Conservation (phyloP, 2,797 vertebrate genomes). For the Bradypodion ventrale region DNA sequence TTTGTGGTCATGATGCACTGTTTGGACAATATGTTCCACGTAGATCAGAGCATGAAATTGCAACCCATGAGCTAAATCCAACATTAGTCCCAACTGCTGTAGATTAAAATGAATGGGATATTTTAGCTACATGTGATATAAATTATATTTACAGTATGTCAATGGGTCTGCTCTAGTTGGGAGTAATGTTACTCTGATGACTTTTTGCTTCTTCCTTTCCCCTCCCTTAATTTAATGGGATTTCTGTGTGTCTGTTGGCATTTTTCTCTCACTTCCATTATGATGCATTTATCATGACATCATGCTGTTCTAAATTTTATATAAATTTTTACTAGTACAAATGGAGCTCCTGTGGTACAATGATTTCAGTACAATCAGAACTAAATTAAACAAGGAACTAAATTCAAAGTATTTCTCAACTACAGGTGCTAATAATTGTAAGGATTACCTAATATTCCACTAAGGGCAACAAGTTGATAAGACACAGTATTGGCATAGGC, state of each 20-base stretch:
- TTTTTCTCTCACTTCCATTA: background rate
- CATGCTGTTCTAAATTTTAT: slow-evolving; percentile 14
- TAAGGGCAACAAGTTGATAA: background rate
- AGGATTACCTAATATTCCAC: slow-evolving; percentile 41
- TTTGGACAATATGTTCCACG: background rate
- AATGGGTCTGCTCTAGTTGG: too few relatives aligned
- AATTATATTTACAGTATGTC: too few relatives aligned
- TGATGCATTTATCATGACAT: background rate
- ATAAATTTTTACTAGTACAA: slow-evolving; percentile 13
- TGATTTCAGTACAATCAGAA: background rate
- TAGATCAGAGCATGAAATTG: too few relatives aligned
- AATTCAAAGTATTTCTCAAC: slow-evolving; percentile 17
- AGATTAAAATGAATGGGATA: too few relatives aligned
- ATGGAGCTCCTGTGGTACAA: background rate
- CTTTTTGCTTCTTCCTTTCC: background rate
- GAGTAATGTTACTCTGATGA: background rate
- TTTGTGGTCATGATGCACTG: background rate
- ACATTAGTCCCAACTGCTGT: too few relatives aligned
- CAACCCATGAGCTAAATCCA: too few relatives aligned
- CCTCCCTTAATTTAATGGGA: background rate
- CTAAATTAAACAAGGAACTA: slow-evolving; percentile 34
- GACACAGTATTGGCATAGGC: slow-evolving; percentile 16
- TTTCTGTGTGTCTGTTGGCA: background rate
- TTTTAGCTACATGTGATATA: too few relatives aligned
- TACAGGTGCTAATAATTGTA: slow-evolving; percentile 4